phyloP scores from a whole-genome alignment of 2,113 vertebrate genomes.

The Macquaria australasica region DNA sequence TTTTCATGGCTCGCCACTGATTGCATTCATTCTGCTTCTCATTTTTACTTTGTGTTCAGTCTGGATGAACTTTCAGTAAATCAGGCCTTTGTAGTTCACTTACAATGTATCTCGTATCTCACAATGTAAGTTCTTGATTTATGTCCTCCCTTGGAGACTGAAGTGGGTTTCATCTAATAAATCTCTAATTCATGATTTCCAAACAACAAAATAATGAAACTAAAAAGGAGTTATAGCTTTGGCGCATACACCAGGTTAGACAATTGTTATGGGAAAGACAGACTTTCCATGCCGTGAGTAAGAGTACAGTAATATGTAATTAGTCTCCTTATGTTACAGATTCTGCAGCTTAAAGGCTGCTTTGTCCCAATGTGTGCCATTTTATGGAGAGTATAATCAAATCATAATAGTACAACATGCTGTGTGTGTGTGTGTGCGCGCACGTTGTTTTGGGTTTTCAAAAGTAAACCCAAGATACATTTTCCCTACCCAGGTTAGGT shows the following conservation, averaged over 20 bases:
- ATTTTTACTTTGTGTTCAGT: not conserved
- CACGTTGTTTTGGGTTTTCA: not conserved
- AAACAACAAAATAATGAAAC: not conserved
- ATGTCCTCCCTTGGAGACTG: not conserved
- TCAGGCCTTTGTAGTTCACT: not conserved
- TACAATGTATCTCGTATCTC: too few species aligned
- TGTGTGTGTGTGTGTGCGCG: not conserved
- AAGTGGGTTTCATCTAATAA: not conserved
- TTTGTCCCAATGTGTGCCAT: slow-evolving; percentile 20
- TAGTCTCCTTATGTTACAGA: slow-evolving; percentile 3
- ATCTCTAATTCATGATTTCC: slow-evolving; percentile 2
- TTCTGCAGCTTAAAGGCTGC: slow-evolving; percentile 39
- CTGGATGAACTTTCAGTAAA: not conserved
- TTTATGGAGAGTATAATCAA: slow-evolving; percentile 56
- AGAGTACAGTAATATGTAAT: not conserved
- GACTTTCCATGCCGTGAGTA: not conserved
- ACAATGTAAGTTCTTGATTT: not conserved
- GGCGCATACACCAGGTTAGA: not conserved
- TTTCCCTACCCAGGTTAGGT: not conserved
- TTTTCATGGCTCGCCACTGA: not conserved
- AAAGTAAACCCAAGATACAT: not conserved
- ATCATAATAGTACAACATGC: slow-evolving; percentile 28
- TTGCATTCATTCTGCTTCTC: not conserved
- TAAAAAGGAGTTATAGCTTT: not conserved
- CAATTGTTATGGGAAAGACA: not conserved